Base-by-base conservation (phyloP, 2,888 invertebrate genomes). In the Tipula confusa region DNA sequence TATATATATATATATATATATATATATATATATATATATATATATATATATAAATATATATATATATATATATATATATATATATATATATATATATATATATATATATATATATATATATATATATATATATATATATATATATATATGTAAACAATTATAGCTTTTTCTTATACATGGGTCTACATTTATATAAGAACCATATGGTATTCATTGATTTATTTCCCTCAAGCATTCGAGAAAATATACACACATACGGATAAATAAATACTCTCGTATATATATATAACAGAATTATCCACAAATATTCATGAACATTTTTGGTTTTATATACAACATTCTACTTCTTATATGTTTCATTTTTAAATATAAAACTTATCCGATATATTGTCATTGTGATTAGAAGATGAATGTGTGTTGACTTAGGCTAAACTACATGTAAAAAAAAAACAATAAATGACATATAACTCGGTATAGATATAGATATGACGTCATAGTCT, bases 151-250 rank as follows among this genome's bases (percentile, higher is more conserved):
- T 2, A 43, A 5, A 5, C 5, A 9, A 36, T n/a, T n/a, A n/a
- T n/a, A n/a, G n/a, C n/a, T n/a, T n/a, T n/a, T n/a, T n/a, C n/a
- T n/a, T n/a, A n/a, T n/a, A n/a, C n/a, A n/a, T n/a, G n/a, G n/a
- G n/a, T n/a, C n/a, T 36, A 36, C 11, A 36, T 36, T 36, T 36
- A 9, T 36, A 7, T 43, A 64, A 24, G 24, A 24, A 64, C 64
- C 64, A 64, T 64, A 64, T 64, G 64, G 64, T 24, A 64, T 64
- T 64, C 64, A 64, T 64, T 64, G 64, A 64, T 64, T 64, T 64
- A 64, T 64, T 64, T 64, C 64, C 64, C 43, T n/a, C 15, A 43
- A 9, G 9, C 24, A 9, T 15, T 15, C 15, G 18, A 6, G 64
- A 33, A 33, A 33, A 33, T 11, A 33, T 64, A 64, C 11, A 24